Conservation (phyloP, 2,113 vertebrate genomes). For the Xiphophorus couchianus region DNA sequence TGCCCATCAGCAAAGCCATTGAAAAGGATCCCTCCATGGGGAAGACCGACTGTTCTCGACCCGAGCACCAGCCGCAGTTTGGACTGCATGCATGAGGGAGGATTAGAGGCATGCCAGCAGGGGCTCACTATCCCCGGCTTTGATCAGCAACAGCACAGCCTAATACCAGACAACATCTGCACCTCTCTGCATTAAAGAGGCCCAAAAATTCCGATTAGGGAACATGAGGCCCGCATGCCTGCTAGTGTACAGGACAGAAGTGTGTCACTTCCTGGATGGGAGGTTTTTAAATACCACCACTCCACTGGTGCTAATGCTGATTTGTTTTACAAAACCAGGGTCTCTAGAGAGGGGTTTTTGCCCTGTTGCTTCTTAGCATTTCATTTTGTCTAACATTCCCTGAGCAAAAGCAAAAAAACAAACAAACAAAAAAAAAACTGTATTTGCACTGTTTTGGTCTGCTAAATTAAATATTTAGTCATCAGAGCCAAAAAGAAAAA, state of each 20-base stretch:
- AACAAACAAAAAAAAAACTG: background rate
- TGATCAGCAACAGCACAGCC: constrained; percentile 71
- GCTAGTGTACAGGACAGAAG: constrained; percentile 56
- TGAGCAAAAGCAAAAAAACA: background rate
- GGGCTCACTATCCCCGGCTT: constrained; percentile 71
- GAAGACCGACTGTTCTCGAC: constrained; percentile 38
- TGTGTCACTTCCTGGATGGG: constrained; percentile 60
- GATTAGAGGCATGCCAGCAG: constrained; percentile 74
- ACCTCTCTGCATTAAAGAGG: constrained; percentile 69
- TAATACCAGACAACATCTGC: constrained; percentile 79
- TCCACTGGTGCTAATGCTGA: constrained; percentile 46
- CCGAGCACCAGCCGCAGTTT: constrained; percentile 31
- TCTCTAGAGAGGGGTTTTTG: constrained; percentile 32
- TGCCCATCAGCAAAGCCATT: constrained; percentile 19
- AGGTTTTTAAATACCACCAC: constrained; percentile 57
- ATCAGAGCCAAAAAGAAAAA: constrained; percentile 1
- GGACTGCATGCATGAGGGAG: constrained; percentile 46
- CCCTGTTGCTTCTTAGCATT: constrained; percentile 27
- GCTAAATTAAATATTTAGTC: constrained; percentile 6
- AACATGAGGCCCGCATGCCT: constrained; percentile 44
- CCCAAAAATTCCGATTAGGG: constrained; percentile 64
- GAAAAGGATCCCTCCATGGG: constrained; percentile 31
- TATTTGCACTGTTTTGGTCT: background rate
- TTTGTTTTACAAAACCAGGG: constrained; percentile 55
- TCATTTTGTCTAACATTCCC: constrained; percentile 4